Percentiles rank a stretch among this genome's conserved stretches.
Conservation (phyloP, 2,113 vertebrate genomes). For the Nycticorax nycticorax region DNA sequence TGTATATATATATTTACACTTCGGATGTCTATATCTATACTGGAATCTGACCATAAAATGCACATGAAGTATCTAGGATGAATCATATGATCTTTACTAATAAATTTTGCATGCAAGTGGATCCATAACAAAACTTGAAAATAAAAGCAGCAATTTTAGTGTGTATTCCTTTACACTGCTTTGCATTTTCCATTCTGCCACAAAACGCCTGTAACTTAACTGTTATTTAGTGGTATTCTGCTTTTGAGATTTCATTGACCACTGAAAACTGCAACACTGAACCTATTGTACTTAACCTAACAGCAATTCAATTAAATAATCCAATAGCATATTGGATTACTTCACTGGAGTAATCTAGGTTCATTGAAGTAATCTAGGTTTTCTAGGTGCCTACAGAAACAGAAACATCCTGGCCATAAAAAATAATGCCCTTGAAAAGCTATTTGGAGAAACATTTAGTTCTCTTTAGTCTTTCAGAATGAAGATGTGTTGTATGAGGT, state of each 20-base stretch:
- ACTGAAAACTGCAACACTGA: neutral
- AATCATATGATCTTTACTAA: neutral
- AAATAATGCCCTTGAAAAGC: slow-evolving; percentile 58
- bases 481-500: slow-evolving; percentile 55
- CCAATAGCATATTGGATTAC: neutral
- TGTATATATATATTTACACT: neutral
- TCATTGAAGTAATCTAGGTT: no score
- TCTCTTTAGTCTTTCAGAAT: slow-evolving; percentile 51
- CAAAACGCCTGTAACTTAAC: neutral
- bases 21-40: neutral
- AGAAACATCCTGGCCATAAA: slow-evolving; percentile 59
- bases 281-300: neutral
- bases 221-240: neutral
- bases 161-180: neutral
- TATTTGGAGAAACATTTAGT: slow-evolving; percentile 47
- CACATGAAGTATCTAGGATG: neutral
- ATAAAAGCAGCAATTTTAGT: neutral
- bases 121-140: neutral
- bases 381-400: slow-evolving; percentile 47
- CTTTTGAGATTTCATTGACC: neutral
- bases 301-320: neutral
- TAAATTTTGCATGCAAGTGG: neutral
- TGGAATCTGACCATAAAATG: neutral
- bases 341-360: no score
- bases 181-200: neutral